These are phyloP conservation scores for Benitochromis conjunctus DNA, from an alignment of 2,113 vertebrate genomes.

Conservation along the genomic window DNA sequence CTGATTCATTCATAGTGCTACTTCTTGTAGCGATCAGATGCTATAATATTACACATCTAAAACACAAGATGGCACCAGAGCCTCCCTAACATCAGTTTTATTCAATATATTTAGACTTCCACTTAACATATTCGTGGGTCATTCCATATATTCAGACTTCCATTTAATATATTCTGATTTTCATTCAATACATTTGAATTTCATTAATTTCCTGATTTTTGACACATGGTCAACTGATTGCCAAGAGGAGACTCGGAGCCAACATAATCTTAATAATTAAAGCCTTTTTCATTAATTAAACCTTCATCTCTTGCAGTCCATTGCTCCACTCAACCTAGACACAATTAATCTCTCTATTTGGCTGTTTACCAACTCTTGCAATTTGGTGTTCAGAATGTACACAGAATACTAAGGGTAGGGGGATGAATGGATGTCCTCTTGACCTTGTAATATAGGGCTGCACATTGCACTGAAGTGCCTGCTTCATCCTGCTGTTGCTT, in stretches of 20 bases:
- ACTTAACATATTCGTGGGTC: too few relatives aligned
- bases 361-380: background rate
- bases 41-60: background rate
- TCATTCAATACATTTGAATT: background rate
- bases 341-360: background rate
- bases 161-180: background rate
- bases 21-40: background rate
- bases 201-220: background rate
- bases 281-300: constrained; percentile 11
- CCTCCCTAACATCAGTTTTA: background rate
- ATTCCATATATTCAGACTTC: background rate
- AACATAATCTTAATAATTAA: constrained; percentile 2
- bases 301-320: background rate
- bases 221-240: background rate
- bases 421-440: background rate
- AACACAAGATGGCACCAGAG: background rate
- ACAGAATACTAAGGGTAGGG: background rate
- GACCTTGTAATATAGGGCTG: background rate
- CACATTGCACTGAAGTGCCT: background rate
- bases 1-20: background rate
- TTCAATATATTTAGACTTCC: too few relatives aligned
- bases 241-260: background rate
- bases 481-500: background rate
- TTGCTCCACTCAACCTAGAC: background rate
- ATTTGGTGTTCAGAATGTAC: background rate